These are phyloP conservation scores for Ramazzottius varieornatus DNA, from an alignment of 2,888 invertebrate genomes.

Conservation along the genomic window DNA sequence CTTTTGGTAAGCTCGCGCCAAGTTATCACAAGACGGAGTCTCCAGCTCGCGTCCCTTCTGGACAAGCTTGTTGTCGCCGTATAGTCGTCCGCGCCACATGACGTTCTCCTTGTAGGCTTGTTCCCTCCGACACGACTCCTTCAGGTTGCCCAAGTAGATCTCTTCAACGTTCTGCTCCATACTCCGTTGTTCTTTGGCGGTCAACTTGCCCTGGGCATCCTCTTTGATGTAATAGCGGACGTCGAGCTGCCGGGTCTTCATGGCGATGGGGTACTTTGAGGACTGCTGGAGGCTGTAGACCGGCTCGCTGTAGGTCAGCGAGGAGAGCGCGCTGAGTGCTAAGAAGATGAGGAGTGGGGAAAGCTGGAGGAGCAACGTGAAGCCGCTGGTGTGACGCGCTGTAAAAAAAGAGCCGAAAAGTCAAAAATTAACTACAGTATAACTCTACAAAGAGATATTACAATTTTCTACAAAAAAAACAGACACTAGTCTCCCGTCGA, in stretches of 20 bases:
- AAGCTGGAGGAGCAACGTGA: background rate
- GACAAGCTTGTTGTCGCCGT: background rate
- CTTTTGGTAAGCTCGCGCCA: background rate
- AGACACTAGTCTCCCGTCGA: too few relatives aligned
- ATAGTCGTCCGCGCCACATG: background rate
- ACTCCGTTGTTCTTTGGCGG: background rate
- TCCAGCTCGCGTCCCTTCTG: background rate
- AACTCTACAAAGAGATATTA: too few relatives aligned
- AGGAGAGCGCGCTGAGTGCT: background rate
- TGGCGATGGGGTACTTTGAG: background rate
- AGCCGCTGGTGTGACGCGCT: background rate
- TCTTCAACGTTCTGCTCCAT: background rate
- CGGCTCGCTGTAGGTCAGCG: background rate
- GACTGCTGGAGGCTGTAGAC: background rate
- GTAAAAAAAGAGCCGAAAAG: too few relatives aligned
- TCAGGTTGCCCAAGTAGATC: background rate
- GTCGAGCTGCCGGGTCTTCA: background rate
- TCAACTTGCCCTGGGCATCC: background rate
- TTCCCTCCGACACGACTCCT: background rate
- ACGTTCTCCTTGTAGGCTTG: background rate
- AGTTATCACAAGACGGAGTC: background rate
- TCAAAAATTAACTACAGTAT: too few relatives aligned
- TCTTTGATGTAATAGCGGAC: background rate
- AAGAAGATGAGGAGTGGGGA: background rate
- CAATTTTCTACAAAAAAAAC: too few relatives aligned